Conservation (phyloP, 2,797 vertebrate species). For the Halcyon chelicuti region DNA sequence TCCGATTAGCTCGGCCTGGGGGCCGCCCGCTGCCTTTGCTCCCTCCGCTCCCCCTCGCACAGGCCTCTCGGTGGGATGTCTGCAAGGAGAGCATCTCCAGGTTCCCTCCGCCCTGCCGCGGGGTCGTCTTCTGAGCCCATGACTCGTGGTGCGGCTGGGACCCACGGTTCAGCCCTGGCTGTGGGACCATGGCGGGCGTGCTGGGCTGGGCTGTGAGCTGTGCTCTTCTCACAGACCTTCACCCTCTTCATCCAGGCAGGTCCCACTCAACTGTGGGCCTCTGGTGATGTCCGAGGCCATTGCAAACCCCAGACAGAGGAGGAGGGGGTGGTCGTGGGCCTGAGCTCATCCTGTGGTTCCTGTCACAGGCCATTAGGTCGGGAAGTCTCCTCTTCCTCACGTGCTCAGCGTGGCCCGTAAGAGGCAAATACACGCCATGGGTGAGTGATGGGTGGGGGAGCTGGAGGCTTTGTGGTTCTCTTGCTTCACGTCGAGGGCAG, state of each 20-base stretch:
- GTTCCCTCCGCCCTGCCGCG: neutral
- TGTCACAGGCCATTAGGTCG: neutral
- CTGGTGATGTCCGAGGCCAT: neutral
- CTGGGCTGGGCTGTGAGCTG: neutral
- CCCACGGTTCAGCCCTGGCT: rapidly evolving
- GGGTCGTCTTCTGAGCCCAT: neutral
- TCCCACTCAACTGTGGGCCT: rapidly evolving
- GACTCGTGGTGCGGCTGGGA: rapidly evolving
- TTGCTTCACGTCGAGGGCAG: rapidly evolving
- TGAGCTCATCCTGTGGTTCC: neutral
- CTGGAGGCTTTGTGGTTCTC: neutral
- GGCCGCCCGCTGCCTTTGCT: neutral
- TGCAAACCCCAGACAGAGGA: neutral
- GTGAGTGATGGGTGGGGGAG: neutral
- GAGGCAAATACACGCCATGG: neutral
- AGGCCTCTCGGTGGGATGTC: neutral
- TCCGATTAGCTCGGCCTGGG: neutral
- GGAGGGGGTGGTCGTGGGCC: rapidly evolving
- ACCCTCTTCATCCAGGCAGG: neutral
- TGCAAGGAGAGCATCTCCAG: neutral
- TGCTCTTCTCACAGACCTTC: neutral
- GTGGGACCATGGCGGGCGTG: neutral
- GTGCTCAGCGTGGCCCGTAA: neutral
- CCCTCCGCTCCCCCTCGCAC: neutral
- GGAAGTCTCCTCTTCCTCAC: neutral